Evolutionary conservation across 1,140 invertebrate species (phyloP).

Genomic region (Dufourea novaeangliae): DNA sequence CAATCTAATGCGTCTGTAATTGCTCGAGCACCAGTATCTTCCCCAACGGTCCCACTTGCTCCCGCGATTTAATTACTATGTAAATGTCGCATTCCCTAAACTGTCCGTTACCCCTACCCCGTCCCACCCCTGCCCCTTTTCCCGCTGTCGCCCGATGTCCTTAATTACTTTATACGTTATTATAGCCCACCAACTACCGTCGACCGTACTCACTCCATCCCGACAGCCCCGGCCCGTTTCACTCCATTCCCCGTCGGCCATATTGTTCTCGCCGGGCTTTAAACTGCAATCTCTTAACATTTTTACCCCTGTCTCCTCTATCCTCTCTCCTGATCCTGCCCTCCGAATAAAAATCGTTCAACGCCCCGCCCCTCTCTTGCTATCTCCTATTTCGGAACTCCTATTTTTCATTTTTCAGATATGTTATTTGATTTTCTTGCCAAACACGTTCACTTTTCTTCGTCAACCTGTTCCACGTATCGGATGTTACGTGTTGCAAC

Average conservation of each 20-base stretch:
- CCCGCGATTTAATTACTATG: constrained; percentile 82
- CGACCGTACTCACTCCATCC: constrained; percentile 74
- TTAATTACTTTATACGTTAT: constrained; percentile 83
- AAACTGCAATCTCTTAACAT: constrained; percentile 47
- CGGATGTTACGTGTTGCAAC: too few relatives aligned
- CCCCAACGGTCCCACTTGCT: constrained; percentile 79
- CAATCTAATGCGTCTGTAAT: constrained; percentile 82
- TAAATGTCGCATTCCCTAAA: constrained; percentile 81
- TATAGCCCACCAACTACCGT: constrained; percentile 78
- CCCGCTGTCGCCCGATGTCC: constrained; percentile 80
- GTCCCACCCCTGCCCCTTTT: constrained; percentile 48
- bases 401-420: too few relatives aligned
- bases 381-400: too few relatives aligned
- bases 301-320: neutral
- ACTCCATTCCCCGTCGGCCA: constrained; percentile 71
- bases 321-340: neutral
- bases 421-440: too few relatives aligned
- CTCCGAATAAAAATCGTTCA: neutral
- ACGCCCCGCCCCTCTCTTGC: neutral
- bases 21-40: constrained; percentile 80
- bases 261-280: constrained; percentile 59
- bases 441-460: too few relatives aligned
- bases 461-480: too few relatives aligned
- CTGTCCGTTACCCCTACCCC: constrained; percentile 73
- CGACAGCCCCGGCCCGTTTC: constrained; percentile 57